Base-by-base conservation (phyloP, 2,797 vertebrate genomes). In the Loris lydekkerianus region DNA sequence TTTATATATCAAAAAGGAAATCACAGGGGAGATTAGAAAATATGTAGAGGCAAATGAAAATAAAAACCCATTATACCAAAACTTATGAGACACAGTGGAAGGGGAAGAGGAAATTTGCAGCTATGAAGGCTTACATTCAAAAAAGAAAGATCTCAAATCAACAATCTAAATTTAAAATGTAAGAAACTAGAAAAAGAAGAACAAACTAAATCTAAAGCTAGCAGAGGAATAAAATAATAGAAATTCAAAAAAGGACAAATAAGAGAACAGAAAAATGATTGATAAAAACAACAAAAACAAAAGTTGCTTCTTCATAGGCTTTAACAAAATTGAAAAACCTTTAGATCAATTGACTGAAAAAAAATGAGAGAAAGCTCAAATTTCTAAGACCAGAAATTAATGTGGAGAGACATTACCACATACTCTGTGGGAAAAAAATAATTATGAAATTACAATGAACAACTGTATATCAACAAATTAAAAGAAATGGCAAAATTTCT, bases 21-120 rank as follows among this genome's bases (percentile, higher is more conserved):
- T 65, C 29, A 69, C 40, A 89, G 61, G 29, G 60, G 58, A 89
- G 78, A 53, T 89, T 85, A 73, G 49, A 85, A 86, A 93, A 58
- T 73, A 72, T 49, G 70, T 85, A 43, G 14, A 69, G 31, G 40
- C 75, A 27, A n/a, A 53, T 75, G 61, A 90, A 88, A 80, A 92
- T 25, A 34, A 92, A 95, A 87, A 21, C 25, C 63, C n/a, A 88
- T 49, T 8, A 61, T 65, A 49, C 29, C 14, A 81, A 77, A 78
- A 69, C 17, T 56, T 70, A 84, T 2, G 9, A 43, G 53, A 63
- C 40, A 70, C 18, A 63, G 37, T 63, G 9, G 92, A 92, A 88
- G 29, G 69, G 23, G 15, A 70, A 90, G 20, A 13, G 29, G 61
- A 63, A 58, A 7, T 60, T n/a, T 58, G 56, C 21, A 83, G 31